These are phyloP conservation scores for Andrena cerasifolii DNA, from an alignment of 1,140 invertebrate species.

Conservation along the genomic window DNA sequence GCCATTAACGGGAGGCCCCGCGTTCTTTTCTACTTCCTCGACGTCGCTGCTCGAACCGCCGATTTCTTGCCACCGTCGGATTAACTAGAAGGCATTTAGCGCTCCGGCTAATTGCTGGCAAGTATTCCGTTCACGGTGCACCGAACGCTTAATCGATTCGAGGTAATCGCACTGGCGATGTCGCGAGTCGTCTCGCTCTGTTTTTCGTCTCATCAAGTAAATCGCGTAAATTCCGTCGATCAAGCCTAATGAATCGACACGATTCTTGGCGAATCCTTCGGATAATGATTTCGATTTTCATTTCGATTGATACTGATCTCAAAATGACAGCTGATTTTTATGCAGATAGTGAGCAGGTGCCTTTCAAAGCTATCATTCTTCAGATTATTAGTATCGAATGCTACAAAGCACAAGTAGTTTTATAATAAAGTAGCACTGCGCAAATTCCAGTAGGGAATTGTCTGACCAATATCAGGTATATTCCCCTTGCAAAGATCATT, in stretches of 20 bases:
- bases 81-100: constrained; percentile 73
- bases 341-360: no score
- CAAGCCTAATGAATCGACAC: not conserved
- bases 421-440: no score
- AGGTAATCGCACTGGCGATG: constrained; percentile 61
- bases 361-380: no score
- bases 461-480: not conserved
- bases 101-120: constrained; percentile 75
- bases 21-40: constrained; percentile 67
- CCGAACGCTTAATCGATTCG: constrained; percentile 73
- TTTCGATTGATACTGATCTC: no score
- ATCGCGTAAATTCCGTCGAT: constrained; percentile 9
- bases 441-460: not conserved
- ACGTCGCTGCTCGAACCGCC: constrained; percentile 43
- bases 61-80: constrained; percentile 63
- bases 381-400: no score
- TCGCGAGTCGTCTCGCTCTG: constrained; percentile 26
- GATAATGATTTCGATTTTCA: no score
- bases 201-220: constrained; percentile 15
- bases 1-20: constrained; percentile 52
- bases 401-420: no score
- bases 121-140: constrained; percentile 70
- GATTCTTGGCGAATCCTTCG: no score
- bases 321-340: no score
- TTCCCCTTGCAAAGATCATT: not conserved